Base-by-base conservation (phyloP, 2,888 invertebrate genomes). In the Andrena camellia region DNA sequence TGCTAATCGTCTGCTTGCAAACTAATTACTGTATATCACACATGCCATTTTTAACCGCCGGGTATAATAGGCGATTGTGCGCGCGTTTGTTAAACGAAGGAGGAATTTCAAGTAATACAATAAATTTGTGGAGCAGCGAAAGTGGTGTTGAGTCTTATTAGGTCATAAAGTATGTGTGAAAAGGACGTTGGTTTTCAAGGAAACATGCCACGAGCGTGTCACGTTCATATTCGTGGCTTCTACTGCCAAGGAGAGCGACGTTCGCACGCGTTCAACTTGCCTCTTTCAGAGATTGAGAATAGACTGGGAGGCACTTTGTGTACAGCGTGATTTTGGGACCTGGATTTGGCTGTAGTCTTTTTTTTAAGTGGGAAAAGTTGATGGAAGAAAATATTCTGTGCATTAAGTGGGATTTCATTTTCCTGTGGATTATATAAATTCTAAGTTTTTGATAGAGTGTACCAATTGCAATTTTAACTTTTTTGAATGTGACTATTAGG, bases 281-380 rank as follows among this genome's bases (percentile, higher is more conserved):
- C 17, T 63, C 66, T 77, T 64, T 70, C 68, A 50, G 62, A 57
- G 78, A 73, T 69, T 67, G 54, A 78, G 83, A 78, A 83, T 83
- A 83, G 74, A 66, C 59, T 71, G 78, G 64, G 6, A 74, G 59
- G 64, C 63, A 64, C 59, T 54, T 64, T 63, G 66, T 54, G 48
- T 42, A 33, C n/a, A 57, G 42, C 29, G 42, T 26, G 59, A 42
- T 70, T 59, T 42, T n/a, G 29, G 42, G 29, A 42, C 42, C 26
- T 57, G 69, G 35, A 17, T n/a, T 35, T 54, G 10, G 2, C 1
- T 54, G 20, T 54, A 10, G 3, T 10, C 8, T 10, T 23, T 10
- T 10, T 20, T 23, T 20, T 7, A 8, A 20, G 8, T 57, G 23
- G 4, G 10, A 57, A 26, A 26, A 26, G 26, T 57, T 57, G 57